Conservation (phyloP, 2,113 vertebrate species). For the Monarcha castaneiventris region DNA sequence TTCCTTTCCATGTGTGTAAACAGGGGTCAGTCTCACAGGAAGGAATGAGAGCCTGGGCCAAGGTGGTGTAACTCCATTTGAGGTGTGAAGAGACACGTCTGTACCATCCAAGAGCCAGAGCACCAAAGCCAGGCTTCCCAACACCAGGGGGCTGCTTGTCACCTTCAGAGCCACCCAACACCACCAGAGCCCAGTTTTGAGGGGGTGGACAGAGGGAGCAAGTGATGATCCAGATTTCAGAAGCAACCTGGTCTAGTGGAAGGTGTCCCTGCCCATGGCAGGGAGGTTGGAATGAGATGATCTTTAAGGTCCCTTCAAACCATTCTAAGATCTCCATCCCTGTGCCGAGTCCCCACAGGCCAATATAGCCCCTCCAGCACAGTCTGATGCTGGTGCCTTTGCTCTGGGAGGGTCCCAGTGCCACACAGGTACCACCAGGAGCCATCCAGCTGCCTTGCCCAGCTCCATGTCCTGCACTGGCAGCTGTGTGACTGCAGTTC, state of each 20-base stretch:
- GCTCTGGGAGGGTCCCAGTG: not conserved
- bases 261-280: not conserved
- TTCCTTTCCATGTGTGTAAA: not conserved
- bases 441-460: not conserved
- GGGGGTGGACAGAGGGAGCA: not conserved
- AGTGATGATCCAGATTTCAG: not conserved
- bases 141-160: not conserved
- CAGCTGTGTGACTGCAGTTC: not conserved
- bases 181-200: not conserved
- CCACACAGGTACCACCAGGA: not conserved
- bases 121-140: not conserved
- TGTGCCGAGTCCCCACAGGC: not conserved
- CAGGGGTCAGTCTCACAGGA: not conserved
- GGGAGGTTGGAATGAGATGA: not conserved
- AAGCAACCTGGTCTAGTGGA: not conserved
- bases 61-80: rapidly evolving
- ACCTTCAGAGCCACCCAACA: not conserved
- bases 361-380: rapidly evolving
- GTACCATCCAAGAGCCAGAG: not conserved
- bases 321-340: not conserved
- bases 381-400: not conserved
- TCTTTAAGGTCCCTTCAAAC: not conserved
- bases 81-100: not conserved
- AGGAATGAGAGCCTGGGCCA: not conserved
- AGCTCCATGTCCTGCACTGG: not conserved